phyloP scores from a whole-genome alignment of 23 tunicate species.

The Styela clava region DNA sequence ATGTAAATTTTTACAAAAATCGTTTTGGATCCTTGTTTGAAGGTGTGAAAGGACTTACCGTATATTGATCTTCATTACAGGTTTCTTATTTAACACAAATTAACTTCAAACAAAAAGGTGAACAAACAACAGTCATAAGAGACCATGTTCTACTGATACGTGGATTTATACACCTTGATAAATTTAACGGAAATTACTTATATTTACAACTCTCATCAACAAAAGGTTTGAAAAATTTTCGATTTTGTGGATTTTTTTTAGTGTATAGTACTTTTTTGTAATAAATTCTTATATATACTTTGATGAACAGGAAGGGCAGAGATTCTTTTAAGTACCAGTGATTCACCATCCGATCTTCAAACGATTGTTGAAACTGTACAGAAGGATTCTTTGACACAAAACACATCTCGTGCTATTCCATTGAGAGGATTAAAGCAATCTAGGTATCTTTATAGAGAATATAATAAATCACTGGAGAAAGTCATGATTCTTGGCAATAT shows the following conservation, averaged over 20 bases:
- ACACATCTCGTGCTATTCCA: not conserved
- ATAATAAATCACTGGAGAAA: too few species aligned
- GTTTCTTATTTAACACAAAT: not conserved
- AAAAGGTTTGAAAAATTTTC: not conserved
- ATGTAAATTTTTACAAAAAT: too few species aligned
- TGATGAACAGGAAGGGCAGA: constrained; percentile 1
- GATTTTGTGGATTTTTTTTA: too few species aligned
- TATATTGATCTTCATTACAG: not conserved
- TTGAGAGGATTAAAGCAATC: not conserved
- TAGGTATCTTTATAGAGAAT: too few species aligned
- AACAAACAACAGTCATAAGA: not conserved
- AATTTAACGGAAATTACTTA: not conserved
- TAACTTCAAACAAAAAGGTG: not conserved
- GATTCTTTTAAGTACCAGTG: not conserved
- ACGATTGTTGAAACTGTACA: not conserved
- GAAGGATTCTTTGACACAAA: not conserved
- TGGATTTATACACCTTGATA: not conserved
- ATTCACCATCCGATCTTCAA: not conserved
- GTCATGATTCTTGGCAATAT: too few species aligned
- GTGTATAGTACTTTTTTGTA: too few species aligned
- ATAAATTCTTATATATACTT: too few species aligned
- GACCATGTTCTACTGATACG: not conserved
- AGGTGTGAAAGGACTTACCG: too few species aligned
- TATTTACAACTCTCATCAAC: not conserved
- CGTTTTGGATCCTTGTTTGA: too few species aligned